phyloP scores from a whole-genome alignment of 2,113 vertebrate genomes.

The Sebastes fasciatus region DNA sequence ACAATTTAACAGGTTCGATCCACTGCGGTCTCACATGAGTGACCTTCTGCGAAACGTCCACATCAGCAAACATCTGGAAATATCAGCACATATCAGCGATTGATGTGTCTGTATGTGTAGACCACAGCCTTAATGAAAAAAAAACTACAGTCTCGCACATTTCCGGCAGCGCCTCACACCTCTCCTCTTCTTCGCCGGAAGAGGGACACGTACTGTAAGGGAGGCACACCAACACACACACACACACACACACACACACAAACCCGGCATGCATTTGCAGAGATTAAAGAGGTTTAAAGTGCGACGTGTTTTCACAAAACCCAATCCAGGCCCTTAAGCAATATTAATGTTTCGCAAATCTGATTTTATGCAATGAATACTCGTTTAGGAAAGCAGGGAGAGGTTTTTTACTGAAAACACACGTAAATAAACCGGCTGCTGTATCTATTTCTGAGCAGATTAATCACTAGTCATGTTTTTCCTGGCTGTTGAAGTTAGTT shows the following conservation, averaged over 20 bases:
- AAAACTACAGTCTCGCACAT: conserved; percentile 32
- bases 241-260: background rate
- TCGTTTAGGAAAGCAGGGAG: background rate
- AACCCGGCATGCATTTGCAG: conserved; percentile 3
- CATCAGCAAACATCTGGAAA: conserved; percentile 46
- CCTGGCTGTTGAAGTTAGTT: background rate
- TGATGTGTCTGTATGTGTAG: conserved; percentile 21
- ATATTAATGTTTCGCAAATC: conserved; percentile 57
- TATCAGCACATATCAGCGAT: conserved; percentile 43
- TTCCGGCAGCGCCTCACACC: conserved; percentile 35
- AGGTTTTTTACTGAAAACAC: background rate
- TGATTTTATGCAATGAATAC: conserved; percentile 56
- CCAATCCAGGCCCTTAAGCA: conserved; percentile 41
- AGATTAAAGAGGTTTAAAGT: conserved; percentile 57
- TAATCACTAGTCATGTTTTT: conserved; percentile 30
- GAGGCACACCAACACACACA: conserved; percentile 1
- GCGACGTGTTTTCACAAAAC: conserved; percentile 29
- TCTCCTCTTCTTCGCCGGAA: conserved; percentile 21
- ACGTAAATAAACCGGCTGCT: conserved; percentile 10
- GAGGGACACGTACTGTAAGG: background rate
- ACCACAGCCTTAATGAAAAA: conserved; percentile 11
- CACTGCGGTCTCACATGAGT: background rate
- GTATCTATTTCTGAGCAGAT: conserved; percentile 12
- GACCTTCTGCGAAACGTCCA: conserved; percentile 20
- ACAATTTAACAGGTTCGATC: conserved; percentile 20